phyloP scores from a whole-genome alignment of 2,888 invertebrate species.

The Phyllotreta cruciferae region DNA sequence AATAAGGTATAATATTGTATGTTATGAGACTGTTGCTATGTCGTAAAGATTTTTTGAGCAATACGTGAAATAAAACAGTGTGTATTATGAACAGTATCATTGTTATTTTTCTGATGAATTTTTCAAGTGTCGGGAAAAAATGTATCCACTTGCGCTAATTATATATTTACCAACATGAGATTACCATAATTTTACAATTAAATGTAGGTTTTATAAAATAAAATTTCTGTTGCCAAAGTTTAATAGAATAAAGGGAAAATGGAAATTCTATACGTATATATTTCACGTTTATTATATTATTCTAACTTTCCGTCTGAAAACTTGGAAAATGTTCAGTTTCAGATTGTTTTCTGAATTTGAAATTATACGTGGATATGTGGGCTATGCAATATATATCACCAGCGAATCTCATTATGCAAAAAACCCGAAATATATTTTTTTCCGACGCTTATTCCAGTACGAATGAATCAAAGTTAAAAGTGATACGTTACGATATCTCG shows the following conservation, averaged over 20 bases:
- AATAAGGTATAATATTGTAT: slow-evolving; percentile 56
- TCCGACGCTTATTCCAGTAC: slow-evolving; percentile 16
- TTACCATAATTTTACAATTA: slow-evolving; percentile 14
- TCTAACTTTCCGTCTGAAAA: slow-evolving; percentile 31
- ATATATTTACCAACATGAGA: too few relatives aligned
- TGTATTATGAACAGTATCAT: slow-evolving; percentile 51
- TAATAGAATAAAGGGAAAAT: slow-evolving; percentile 23
- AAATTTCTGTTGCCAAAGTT: slow-evolving; percentile 11
- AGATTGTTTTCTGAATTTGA: slow-evolving; percentile 39
- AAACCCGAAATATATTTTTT: slow-evolving; percentile 33
- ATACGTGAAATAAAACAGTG: slow-evolving; percentile 59
- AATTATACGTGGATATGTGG: slow-evolving; percentile 29
- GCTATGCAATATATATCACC: slow-evolving; percentile 22
- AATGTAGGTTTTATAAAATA: slow-evolving; percentile 7
- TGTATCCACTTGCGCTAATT: neutral
- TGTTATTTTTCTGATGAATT: slow-evolving; percentile 46
- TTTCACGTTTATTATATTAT: slow-evolving; percentile 32
- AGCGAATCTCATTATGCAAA: slow-evolving; percentile 35
- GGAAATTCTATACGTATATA: slow-evolving; percentile 26
- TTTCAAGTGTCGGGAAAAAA: slow-evolving; percentile 7
- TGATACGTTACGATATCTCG: slow-evolving; percentile 15
- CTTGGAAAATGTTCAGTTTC: slow-evolving; percentile 33
- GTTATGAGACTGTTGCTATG: slow-evolving; percentile 61
- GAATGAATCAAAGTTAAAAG: slow-evolving; percentile 30
- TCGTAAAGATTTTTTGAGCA: slow-evolving; percentile 55